Conservation (phyloP, 2,113 vertebrate genomes). For the Dendropsophus ebraccatus region DNA sequence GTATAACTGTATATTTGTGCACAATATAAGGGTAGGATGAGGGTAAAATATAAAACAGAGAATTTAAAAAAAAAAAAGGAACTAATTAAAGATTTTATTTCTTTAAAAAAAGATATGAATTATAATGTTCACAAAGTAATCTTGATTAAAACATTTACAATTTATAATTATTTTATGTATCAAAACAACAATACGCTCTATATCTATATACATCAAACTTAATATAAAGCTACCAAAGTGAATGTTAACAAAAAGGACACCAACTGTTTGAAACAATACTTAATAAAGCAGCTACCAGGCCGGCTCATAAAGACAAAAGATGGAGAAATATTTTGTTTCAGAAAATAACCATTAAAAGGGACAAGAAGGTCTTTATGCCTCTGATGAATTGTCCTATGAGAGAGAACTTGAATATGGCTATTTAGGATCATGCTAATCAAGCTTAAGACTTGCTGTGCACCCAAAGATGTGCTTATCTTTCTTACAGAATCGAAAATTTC, state of each 20-base stretch:
- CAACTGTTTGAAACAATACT: neutral
- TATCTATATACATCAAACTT: too few species aligned
- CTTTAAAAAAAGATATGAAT: too few species aligned
- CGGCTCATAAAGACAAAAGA: neutral
- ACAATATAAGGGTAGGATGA: too few species aligned
- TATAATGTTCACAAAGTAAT: too few species aligned
- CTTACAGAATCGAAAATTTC: slow-evolving; percentile 86
- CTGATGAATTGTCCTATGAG: neutral
- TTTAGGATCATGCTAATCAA: slow-evolving; percentile 46
- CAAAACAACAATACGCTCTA: too few species aligned
- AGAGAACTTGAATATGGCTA: slow-evolving; percentile 66
- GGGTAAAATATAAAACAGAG: too few species aligned
- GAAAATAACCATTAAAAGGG: slow-evolving; percentile 7
- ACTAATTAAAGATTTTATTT: too few species aligned
- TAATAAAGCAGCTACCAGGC: neutral
- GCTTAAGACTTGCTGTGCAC: slow-evolving; percentile 78
- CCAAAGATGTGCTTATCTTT: slow-evolving; percentile 81
- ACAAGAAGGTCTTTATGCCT: neutral
- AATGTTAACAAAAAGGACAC: neutral
- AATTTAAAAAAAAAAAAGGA: too few species aligned
- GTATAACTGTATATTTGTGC: too few species aligned
- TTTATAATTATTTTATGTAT: too few species aligned
- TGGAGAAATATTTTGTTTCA: neutral
- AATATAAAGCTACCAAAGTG: too few species aligned
- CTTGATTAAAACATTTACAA: too few species aligned